Evolutionary conservation across 2,113 vertebrate species (phyloP), one percentile per base, ranked within the genome.

Genomic region (Otus sunia): DNA sequence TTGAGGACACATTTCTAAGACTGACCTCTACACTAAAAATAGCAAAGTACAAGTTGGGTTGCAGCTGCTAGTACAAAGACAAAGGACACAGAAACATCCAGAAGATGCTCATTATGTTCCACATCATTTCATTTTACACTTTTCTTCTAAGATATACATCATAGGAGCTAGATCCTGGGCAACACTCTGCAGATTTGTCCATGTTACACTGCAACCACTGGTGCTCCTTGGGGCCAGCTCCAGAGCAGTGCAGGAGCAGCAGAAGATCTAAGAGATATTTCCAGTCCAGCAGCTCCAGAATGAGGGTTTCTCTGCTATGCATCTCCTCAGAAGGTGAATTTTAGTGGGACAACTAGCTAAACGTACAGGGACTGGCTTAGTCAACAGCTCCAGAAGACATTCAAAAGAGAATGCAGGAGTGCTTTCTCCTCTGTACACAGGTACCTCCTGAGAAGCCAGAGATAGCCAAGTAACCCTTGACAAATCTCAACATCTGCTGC

Each of bases 21-120:
- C 62, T 87, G 89, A 89, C 92, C 91, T 88, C 87, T n/a, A 32
- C 74, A 6, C 66, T 75, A 91, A 94, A 95, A 87, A 90, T 80
- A 97, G 81, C 32, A 10, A 69, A 73, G 93, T 22, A 27, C 79
- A 60, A 92, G 60, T 25, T 62, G 82, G 59, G 58, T 55, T 79
- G 91, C 91, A 88, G 89, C 69, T 84, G 80, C 68, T 87, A 39
- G 58, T 3, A 78, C 45, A 63, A 95, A 95, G 87, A 96, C 94
- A 92, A 95, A 91, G 77, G 47, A 90, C 55, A 82, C 2, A 7
- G 88, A 85, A 95, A 69, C 81, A 73, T 79, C 77, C 81, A 79
- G 45, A 92, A 92, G 89, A 88, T 66, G 47, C 29, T 52, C 59
- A 62, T 69, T 73, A 87, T 47, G 43, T 63, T 47, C 69, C 18